Percentiles rank a stretch among this genome's conserved stretches.
phyloP scores from a whole-genome alignment of 1,140 invertebrate genomes.

The Lasioglossum albipes region DNA sequence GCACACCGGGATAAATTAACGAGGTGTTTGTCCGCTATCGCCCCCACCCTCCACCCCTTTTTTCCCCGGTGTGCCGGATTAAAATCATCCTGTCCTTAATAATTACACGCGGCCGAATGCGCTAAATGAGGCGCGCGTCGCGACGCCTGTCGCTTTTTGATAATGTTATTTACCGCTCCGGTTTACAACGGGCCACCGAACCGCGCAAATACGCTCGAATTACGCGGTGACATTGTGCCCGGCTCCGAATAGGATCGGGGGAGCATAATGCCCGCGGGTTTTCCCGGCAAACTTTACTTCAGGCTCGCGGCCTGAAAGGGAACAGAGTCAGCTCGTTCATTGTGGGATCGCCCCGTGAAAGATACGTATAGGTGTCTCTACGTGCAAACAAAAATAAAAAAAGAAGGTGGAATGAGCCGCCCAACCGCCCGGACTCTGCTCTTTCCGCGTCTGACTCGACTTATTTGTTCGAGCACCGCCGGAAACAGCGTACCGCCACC shows the following conservation, averaged over 20 bases:
- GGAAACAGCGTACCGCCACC: not conserved
- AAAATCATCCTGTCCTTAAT: slow-evolving; percentile 59
- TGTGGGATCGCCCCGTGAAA: slow-evolving; percentile 6
- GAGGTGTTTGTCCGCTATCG: slow-evolving; percentile 61
- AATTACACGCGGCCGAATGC: slow-evolving; percentile 49
- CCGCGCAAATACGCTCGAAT: slow-evolving; percentile 23
- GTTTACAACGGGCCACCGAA: slow-evolving; percentile 34
- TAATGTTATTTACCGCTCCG: slow-evolving; percentile 48
- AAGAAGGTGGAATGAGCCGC: not conserved
- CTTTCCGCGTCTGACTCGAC: not conserved
- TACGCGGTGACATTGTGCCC: slow-evolving; percentile 23
- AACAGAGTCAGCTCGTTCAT: not conserved
- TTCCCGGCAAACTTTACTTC: slow-evolving; percentile 9
- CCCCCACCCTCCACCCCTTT: not conserved
- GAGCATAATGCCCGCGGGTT: slow-evolving; percentile 5
- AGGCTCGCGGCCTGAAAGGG: not conserved
- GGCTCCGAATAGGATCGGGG: not conserved
- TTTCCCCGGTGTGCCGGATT: slow-evolving; percentile 26
- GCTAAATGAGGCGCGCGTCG: slow-evolving; percentile 50
- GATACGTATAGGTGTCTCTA: slow-evolving; percentile 13
- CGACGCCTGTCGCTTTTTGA: slow-evolving; percentile 46
- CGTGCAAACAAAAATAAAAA: slow-evolving; percentile 3
- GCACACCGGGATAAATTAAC: slow-evolving; percentile 58
- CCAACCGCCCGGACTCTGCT: not conserved
- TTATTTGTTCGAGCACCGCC: slow-evolving; percentile 7